Base-by-base conservation (phyloP, 2,888 invertebrate species). In the Tetragonula carbonaria region DNA sequence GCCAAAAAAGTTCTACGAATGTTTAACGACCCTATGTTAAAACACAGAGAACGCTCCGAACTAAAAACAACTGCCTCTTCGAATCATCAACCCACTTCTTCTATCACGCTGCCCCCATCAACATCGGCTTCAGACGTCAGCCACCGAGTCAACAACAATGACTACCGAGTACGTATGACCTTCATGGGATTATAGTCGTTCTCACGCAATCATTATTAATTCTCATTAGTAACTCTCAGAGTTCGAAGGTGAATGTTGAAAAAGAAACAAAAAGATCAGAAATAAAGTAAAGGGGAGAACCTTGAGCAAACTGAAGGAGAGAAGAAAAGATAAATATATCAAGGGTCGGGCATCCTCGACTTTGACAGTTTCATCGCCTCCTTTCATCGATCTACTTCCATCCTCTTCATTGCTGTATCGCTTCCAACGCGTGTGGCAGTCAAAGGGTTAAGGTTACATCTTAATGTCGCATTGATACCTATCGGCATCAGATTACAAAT, bases 361-460 rank as follows among this genome's bases (percentile, higher is more conserved):
- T 84, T 72, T 84, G 85, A 53, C 57, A 84, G 50, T 76, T 84
- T 62, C 67, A 76, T 73, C 59, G 72, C 50, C 45, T 45, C 63
- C 6, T 11, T 45, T 5, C 38, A 67, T 80, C 85, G 80, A 85
- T 85, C 80, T 70, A 65, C 21, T 38, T 67, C 28, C 62, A 23
- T 45, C 28, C 28, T 23, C 71, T 18, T 21, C 16, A 16, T 5
- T 13, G 6, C 13, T 18, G 13, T n/a, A 11, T 21, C 33, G 8
- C 21, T 13, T 55, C 18, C 2, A 14, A 33, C 75, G 74, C 74
- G 72, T 75, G 78, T 75, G 78, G 57, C 55, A 71, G 63, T 78
- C 68, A 86, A 86, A 80, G 80, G 80, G 85, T 85, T 85, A 85
- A 85, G 84, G 84, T 84, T 84, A 80, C 73, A 66, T 16, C 14